A percentile compares a stretch with the other conserved stretches of the same genome.
Evolutionary conservation across 2,113 vertebrate species (phyloP).

Genomic region (Vulpes lagopus): DNA sequence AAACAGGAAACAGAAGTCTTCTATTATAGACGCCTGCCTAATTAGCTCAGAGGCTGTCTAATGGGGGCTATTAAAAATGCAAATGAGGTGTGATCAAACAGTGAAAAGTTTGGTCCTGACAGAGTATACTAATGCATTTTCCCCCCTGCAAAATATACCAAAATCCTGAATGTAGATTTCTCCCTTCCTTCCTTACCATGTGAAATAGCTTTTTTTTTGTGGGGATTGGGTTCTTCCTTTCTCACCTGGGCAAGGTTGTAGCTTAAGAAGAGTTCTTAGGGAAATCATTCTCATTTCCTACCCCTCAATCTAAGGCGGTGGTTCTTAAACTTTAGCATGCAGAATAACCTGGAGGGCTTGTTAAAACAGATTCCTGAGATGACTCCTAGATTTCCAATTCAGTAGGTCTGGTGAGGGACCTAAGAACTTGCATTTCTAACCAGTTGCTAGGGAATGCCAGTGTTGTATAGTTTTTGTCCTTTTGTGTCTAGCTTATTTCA

Average conservation of each 20-base stretch:
- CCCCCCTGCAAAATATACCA: conserved; percentile 68
- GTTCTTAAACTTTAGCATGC: background rate
- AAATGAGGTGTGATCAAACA: conserved; percentile 90
- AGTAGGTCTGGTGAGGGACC: background rate
- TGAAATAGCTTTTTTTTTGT: conserved; percentile 34
- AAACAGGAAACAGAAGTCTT: conserved; percentile 88
- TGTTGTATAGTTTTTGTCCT: background rate
- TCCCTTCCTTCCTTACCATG: background rate
- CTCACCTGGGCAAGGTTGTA: background rate
- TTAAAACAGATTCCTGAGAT: background rate
- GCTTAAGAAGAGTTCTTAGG: background rate
- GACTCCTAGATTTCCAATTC: background rate
- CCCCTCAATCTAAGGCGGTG: background rate
- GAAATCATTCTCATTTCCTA: background rate
- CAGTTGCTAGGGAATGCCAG: background rate
- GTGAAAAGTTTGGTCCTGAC: conserved; percentile 88
- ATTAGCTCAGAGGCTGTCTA: conserved; percentile 90
- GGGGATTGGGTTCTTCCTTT: conserved; percentile 27
- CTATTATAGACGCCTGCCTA: conserved; percentile 89
- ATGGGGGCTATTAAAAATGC: conserved; percentile 90
- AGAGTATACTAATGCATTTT: conserved; percentile 84
- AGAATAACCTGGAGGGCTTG: background rate
- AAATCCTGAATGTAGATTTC: conserved; percentile 63
- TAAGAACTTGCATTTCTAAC: background rate
- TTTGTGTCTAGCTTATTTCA: background rate